phyloP scores from a whole-genome alignment of 2,888 invertebrate species.

The Myopa testacea region DNA sequence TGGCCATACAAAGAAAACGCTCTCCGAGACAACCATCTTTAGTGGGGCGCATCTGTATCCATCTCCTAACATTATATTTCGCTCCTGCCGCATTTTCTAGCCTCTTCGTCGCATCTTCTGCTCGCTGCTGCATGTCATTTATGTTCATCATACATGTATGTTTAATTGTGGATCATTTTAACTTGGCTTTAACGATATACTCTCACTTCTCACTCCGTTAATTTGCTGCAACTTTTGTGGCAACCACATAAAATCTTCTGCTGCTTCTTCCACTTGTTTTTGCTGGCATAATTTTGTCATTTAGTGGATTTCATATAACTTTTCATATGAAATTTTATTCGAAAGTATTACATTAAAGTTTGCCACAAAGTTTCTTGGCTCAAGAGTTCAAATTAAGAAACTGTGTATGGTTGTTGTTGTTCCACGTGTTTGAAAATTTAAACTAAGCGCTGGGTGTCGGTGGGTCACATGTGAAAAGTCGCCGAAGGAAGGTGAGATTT shows the following conservation, averaged over 20 bases:
- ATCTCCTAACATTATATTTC: background rate
- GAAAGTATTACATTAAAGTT: background rate
- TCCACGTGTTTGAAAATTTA: no score
- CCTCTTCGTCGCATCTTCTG: background rate
- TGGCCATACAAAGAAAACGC: background rate
- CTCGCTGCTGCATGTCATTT: background rate
- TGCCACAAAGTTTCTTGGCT: slow-evolving; percentile 31
- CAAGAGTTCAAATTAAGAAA: slow-evolving; percentile 15
- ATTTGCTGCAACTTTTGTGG: slow-evolving; percentile 32
- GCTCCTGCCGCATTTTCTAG: no score
- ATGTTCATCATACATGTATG: background rate
- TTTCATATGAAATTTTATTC: slow-evolving; percentile 37
- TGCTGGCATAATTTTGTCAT: slow-evolving; percentile 34
- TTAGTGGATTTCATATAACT: slow-evolving; percentile 36
- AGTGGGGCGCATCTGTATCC: background rate
- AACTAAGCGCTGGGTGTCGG: no score
- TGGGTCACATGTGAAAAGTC: no score
- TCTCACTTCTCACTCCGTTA: background rate
- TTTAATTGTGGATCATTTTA: slow-evolving; percentile 2
- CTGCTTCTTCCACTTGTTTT: background rate
- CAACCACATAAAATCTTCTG: slow-evolving; percentile 21
- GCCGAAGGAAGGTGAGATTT: no score
- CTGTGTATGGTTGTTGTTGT: background rate
- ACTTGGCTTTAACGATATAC: background rate
- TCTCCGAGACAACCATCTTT: background rate